phyloP scores from a whole-genome alignment of 2,888 invertebrate species.

The Corythucha ciliata region DNA sequence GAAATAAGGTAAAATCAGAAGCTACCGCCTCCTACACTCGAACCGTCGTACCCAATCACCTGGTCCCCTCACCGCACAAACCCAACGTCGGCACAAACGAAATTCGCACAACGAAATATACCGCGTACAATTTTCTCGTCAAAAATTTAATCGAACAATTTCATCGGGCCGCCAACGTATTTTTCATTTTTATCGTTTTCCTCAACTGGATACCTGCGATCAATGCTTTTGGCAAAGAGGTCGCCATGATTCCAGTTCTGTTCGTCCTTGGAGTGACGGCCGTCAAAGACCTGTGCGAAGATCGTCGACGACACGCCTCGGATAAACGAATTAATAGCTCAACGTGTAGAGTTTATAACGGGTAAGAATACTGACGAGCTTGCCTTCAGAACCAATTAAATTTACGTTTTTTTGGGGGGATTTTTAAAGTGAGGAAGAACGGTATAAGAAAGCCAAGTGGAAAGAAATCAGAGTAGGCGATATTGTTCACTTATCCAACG shows the following conservation, averaged over 20 bases:
- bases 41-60: conserved; percentile 73
- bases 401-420: neutral
- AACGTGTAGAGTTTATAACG: conserved; percentile 81
- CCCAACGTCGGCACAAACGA: conserved; percentile 55
- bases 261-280: conserved; percentile 92
- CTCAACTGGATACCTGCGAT: conserved; percentile 93
- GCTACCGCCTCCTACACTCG: conserved; percentile 58
- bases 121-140: conserved; percentile 83
- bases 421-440: conserved; percentile 60
- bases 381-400: no score
- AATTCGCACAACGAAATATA: conserved; percentile 92
- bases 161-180: conserved; percentile 93
- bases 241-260: conserved; percentile 88
- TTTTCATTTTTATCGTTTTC: conserved; percentile 92
- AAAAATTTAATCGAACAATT: conserved; percentile 95
- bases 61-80: conserved; percentile 70
- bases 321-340: conserved; percentile 91
- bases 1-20: conserved; percentile 47
- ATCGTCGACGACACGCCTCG: conserved; percentile 75
- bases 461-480: conserved; percentile 86
- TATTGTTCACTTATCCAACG: conserved; percentile 88
- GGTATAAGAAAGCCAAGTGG: conserved; percentile 81
- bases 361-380: conserved; percentile 50
- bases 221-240: conserved; percentile 90
- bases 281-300: conserved; percentile 90